A percentile compares a stretch with the other conserved stretches of the same genome.
These are phyloP conservation scores for Eretmochelys imbricata DNA, from an alignment of 2,113 vertebrate genomes.

Conservation along the genomic window DNA sequence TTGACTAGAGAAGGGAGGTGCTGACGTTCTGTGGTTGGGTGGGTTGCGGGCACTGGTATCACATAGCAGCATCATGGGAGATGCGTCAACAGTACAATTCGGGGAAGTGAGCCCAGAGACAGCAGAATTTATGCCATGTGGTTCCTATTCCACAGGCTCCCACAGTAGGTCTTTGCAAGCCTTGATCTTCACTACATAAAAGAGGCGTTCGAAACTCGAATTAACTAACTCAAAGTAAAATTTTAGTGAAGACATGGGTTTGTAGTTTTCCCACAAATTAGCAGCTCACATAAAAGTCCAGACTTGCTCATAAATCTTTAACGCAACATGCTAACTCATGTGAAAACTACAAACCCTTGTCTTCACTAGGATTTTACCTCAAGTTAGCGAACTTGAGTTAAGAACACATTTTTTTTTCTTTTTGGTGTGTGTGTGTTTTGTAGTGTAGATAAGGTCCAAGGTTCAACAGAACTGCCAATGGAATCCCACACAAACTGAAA, in stretches of 20 bases:
- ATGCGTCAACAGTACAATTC: background rate
- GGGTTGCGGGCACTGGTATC: background rate
- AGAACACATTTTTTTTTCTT: background rate
- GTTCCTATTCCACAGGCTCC: background rate
- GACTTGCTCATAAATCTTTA: background rate
- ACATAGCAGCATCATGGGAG: background rate
- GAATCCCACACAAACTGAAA: background rate
- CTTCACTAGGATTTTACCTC: background rate
- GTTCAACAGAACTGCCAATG: background rate
- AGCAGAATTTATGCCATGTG: background rate
- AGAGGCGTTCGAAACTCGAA: background rate
- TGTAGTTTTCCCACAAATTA: background rate
- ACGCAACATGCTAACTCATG: background rate
- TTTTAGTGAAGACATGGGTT: background rate
- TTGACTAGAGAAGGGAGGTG: background rate
- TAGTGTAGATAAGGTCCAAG: background rate
- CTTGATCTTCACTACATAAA: background rate
- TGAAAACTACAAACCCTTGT: background rate
- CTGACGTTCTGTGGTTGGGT: constrained; percentile 16
- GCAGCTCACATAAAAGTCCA: background rate
- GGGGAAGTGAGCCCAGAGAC: background rate
- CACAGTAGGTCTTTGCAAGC: background rate
- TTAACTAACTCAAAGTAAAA: background rate
- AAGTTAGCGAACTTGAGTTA: background rate
- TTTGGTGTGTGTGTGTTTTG: background rate